A percentile compares a stretch with the other conserved stretches of the same genome.
phyloP scores from a whole-genome alignment of 2,888 invertebrate genomes.

The Patella pellucida region DNA sequence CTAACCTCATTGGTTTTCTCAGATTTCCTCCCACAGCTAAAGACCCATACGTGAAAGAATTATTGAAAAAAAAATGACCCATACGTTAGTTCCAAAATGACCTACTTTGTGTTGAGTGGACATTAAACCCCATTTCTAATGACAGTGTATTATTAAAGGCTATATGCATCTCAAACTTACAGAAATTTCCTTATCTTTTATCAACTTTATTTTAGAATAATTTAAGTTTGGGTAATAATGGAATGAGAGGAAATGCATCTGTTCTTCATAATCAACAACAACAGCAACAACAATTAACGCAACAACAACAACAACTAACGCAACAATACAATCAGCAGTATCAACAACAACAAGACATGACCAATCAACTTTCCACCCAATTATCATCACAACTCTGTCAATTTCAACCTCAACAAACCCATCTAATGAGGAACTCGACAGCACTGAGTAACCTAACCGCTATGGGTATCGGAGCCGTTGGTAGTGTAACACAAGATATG shows the following conservation, averaged over 20 bases:
- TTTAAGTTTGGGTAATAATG: constrained; percentile 9
- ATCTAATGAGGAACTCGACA: neutral
- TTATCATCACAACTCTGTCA: neutral
- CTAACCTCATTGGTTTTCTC: too few relatives aligned
- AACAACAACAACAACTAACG: neutral
- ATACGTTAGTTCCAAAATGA: too few relatives aligned
- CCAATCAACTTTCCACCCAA: neutral
- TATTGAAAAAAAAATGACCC: too few relatives aligned
- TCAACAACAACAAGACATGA: constrained; percentile 27
- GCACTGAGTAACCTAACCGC: neutral
- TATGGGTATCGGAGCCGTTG: neutral
- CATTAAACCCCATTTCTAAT: too few relatives aligned
- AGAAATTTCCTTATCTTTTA: too few relatives aligned
- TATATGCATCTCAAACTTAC: too few relatives aligned
- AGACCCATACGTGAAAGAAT: too few relatives aligned
- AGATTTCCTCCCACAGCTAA: too few relatives aligned
- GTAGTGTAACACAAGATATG: neutral
- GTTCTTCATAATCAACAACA: constrained; percentile 20
- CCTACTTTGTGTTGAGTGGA: too few relatives aligned
- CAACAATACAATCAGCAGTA: constrained; percentile 1
- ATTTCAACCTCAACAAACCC: constrained; percentile 2
- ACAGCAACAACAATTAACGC: neutral
- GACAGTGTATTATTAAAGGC: too few relatives aligned
- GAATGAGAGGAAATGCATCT: constrained; percentile 35
- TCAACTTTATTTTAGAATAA: neutral